Percentiles rank a stretch among this genome's conserved stretches.
Evolutionary conservation across 2,797 vertebrate species (phyloP).

Genomic region (Accipiter minullus): DNA sequence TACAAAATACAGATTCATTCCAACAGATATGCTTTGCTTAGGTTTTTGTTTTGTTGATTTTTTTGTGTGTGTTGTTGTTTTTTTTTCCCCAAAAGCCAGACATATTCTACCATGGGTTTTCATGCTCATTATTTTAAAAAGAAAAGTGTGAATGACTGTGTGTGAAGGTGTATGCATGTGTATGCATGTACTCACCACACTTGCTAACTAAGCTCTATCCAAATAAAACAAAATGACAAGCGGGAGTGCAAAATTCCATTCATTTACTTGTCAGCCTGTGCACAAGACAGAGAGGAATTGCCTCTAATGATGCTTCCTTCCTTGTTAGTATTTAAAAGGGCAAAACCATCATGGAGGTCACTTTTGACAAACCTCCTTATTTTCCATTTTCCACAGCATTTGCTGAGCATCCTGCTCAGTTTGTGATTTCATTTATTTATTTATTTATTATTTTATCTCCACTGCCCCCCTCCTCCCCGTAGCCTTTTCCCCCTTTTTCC

Average conservation of each 20-base stretch:
- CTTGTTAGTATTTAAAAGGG: constrained; percentile 55
- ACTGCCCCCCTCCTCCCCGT: neutral
- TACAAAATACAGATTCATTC: neutral
- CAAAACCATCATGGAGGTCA: constrained; percentile 39
- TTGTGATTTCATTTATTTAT: neutral
- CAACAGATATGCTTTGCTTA: neutral
- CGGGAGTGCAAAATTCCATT: neutral
- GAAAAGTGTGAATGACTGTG: neutral
- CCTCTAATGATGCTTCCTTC: constrained; percentile 31
- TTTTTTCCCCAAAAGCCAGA: neutral
- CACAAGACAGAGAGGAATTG: neutral
- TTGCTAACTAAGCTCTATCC: neutral
- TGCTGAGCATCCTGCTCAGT: neutral
- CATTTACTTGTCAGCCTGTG: neutral
- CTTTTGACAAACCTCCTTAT: constrained; percentile 59
- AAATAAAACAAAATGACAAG: neutral
- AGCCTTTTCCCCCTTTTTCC: neutral
- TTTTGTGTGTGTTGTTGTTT: neutral
- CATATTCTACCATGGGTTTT: neutral
- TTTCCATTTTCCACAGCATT: constrained; percentile 41
- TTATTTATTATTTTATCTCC: neutral
- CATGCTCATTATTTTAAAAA: neutral
- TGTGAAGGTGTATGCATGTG: neutral
- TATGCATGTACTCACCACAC: neutral
- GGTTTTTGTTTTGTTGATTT: neutral